Evolutionary conservation across 2,113 vertebrate genomes (phyloP).

Genomic region (Agelaius phoeniceus): DNA sequence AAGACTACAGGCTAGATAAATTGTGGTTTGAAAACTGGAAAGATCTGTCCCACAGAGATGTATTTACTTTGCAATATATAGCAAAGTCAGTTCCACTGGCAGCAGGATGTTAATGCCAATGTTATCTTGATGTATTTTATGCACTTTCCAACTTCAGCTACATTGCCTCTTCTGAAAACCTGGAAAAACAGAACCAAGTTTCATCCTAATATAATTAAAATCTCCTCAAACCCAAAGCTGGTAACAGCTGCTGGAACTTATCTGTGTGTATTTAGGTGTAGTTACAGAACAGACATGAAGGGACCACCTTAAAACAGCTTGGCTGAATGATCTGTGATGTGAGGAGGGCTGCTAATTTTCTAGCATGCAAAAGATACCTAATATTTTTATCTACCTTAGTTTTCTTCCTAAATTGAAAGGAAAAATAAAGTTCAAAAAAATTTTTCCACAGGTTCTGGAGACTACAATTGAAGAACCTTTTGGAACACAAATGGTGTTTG

Average conservation of each 20-base stretch:
- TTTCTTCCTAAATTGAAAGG: no score
- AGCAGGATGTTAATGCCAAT: neutral
- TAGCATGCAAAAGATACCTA: no score
- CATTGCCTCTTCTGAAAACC: neutral
- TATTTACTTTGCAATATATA: neutral
- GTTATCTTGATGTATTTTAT: neutral
- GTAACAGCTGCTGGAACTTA: neutral
- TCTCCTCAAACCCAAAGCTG: neutral
- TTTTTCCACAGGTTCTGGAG: no score
- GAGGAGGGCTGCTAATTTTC: neutral
- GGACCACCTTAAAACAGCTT: neutral
- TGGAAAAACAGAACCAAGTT: neutral
- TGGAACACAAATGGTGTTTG: no score
- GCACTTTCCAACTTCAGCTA: neutral
- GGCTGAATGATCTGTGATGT: neutral
- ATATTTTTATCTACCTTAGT: no score
- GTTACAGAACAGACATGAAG: neutral
- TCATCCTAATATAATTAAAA: neutral
- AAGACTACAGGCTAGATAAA: neutral
- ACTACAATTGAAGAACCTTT: no score
- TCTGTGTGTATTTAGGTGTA: neutral
- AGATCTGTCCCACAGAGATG: neutral
- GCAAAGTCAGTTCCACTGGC: neutral
- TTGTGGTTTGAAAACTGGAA: neutral
- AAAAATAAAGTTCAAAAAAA: no score